Evolutionary conservation across 2,113 vertebrate species (phyloP).

Genomic region (Ailurus styani): DNA sequence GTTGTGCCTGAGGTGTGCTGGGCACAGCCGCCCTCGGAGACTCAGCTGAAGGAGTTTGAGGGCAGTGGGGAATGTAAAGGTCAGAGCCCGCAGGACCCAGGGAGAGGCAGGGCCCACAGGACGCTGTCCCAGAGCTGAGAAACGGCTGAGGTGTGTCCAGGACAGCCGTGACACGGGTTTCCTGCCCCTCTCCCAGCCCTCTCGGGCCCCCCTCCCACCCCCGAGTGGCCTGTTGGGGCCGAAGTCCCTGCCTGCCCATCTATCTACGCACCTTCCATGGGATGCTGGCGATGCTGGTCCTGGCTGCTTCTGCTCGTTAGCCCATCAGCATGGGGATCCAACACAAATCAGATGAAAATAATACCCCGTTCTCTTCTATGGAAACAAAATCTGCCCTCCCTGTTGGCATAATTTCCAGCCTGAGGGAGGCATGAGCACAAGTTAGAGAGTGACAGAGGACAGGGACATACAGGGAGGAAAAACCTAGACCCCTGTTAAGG

Average conservation of each 20-base stretch:
- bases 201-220: neutral
- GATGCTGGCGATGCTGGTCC: neutral
- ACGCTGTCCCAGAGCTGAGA: neutral
- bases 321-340: neutral
- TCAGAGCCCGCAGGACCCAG: neutral
- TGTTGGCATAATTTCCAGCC: neutral
- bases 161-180: neutral
- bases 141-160: neutral
- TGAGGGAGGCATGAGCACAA: neutral
- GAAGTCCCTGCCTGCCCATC: neutral
- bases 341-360: constrained; percentile 39
- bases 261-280: neutral
- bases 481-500: neutral
- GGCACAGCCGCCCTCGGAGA: neutral
- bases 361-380: neutral
- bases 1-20: neutral
- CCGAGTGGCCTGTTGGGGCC: neutral
- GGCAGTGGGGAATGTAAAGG: neutral
- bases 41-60: neutral
- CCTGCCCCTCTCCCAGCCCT: neutral
- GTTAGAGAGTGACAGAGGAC: neutral
- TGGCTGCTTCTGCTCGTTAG: neutral
- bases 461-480: neutral
- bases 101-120: neutral
- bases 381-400: constrained; percentile 12